A percentile compares a stretch with the other conserved stretches of the same genome.
These are phyloP conservation scores for Nothocercus julius DNA, from an alignment of 2,113 vertebrate genomes.

Conservation along the genomic window DNA sequence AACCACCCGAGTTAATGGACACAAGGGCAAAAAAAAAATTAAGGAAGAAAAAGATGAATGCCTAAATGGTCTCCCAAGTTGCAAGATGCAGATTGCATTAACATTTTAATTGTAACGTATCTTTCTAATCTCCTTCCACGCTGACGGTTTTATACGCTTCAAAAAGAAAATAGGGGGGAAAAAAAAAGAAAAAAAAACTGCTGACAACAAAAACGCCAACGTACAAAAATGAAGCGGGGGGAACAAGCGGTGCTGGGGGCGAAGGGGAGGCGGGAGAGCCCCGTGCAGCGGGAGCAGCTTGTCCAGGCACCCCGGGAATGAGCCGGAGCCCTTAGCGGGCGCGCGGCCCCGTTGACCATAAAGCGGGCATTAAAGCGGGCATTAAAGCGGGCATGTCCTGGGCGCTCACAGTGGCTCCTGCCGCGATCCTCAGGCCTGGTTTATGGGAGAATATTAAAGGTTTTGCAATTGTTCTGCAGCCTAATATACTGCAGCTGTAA, in stretches of 20 bases:
- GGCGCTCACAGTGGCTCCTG: neutral
- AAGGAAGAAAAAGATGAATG: constrained; percentile 59
- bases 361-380: no score
- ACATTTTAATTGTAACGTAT: constrained; percentile 85
- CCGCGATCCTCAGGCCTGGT: neutral
- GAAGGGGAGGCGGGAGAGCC: no score
- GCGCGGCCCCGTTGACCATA: no score
- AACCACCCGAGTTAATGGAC: constrained; percentile 69
- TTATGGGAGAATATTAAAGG: rapidly evolving
- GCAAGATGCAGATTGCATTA: constrained; percentile 78
- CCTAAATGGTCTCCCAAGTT: constrained; percentile 74
- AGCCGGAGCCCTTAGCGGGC: no score
- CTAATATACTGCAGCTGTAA: neutral
- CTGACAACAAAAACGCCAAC: constrained; percentile 79
- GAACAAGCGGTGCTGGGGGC: no score
- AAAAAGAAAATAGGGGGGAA: neutral
- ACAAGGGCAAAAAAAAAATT: neutral
- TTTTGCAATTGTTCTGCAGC: neutral
- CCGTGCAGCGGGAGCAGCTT: no score
- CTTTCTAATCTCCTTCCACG: constrained; percentile 80
- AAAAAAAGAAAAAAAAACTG: constrained; percentile 11
- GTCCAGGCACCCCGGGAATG: no score
- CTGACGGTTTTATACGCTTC: constrained; percentile 73
- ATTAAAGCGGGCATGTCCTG: no score
- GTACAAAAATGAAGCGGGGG: constrained; percentile 28